A percentile compares a stretch with the other conserved stretches of the same genome.
phyloP scores from a whole-genome alignment of 1,140 invertebrate genomes.

The Conus ventricosus region DNA sequence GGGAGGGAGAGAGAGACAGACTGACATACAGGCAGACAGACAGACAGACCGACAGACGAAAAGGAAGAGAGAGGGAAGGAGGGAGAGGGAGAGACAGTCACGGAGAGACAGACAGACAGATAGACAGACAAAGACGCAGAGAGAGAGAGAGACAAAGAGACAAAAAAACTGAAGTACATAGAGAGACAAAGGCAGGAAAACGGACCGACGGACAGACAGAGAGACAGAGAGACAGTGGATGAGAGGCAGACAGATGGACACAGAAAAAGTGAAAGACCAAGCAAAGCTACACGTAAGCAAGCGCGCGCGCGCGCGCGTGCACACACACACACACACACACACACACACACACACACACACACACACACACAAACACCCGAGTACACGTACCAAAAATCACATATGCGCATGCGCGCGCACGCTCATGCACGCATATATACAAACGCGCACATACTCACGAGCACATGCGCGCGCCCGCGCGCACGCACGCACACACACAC shows the following conservation, averaged over 20 bases:
- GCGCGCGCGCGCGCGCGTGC: too few relatives aligned
- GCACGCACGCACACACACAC: neutral
- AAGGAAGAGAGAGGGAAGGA: neutral
- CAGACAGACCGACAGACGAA: neutral
- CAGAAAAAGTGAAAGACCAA: too few relatives aligned
- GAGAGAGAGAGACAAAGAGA: too few relatives aligned
- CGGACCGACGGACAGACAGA: too few relatives aligned
- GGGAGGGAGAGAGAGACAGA: constrained; percentile 16
- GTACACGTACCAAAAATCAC: too few relatives aligned
- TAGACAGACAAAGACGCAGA: too few relatives aligned
- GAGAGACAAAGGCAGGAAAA: too few relatives aligned
- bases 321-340: neutral
- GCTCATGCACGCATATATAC: neutral
- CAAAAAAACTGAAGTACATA: too few relatives aligned
- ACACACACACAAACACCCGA: neutral
- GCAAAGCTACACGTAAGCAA: neutral
- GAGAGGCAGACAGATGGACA: too few relatives aligned
- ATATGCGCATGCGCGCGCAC: too few relatives aligned
- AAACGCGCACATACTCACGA: neutral
- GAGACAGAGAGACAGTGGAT: too few relatives aligned
- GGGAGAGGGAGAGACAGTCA: neutral
- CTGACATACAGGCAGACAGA: neutral
- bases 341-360: constrained; percentile 8
- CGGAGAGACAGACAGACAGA: neutral
- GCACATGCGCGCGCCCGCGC: neutral